A percentile compares a stretch with the other conserved stretches of the same genome.
phyloP scores from a whole-genome alignment of 2,888 invertebrate species.

The Malthinus seriepunctatus region DNA sequence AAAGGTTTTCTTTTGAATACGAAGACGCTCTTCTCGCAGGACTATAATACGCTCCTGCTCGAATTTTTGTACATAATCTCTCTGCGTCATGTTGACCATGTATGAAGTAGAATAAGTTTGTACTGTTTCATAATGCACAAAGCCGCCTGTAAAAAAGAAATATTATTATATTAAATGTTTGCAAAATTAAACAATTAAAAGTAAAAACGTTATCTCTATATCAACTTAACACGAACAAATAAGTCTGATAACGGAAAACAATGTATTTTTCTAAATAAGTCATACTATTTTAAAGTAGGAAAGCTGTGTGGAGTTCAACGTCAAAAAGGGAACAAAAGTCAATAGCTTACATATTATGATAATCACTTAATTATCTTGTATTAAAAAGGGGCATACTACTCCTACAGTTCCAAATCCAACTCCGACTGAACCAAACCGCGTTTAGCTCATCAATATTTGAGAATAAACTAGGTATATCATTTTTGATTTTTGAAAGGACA shows the following conservation, averaged over 20 bases:
- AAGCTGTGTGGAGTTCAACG: too few species aligned
- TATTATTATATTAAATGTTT: neutral
- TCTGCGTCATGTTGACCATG: conserved; percentile 84
- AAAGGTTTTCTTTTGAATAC: conserved; percentile 99
- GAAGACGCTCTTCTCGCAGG: conserved; percentile 94
- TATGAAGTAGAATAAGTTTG: conserved; percentile 60
- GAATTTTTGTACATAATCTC: conserved; percentile 90
- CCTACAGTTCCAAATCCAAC: too few species aligned
- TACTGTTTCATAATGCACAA: conserved; percentile 50
- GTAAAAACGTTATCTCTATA: neutral
- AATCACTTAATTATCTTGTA: too few species aligned
- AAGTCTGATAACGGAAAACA: neutral
- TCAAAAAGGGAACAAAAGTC: too few species aligned
- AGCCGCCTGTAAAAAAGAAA: conserved; percentile 29
- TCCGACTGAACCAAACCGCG: too few species aligned
- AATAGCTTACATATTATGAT: too few species aligned
- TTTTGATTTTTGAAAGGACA: too few species aligned
- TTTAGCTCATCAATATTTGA: too few species aligned
- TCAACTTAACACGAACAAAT: neutral
- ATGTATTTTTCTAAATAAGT: too few species aligned
- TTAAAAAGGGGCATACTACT: too few species aligned
- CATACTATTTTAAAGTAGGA: too few species aligned
- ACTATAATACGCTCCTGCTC: conserved; percentile 96
- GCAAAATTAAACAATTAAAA: neutral
- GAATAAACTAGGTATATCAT: too few species aligned